These are phyloP conservation scores for Origma solitaria DNA, from an alignment of 2,113 vertebrate species.

Conservation along the genomic window DNA sequence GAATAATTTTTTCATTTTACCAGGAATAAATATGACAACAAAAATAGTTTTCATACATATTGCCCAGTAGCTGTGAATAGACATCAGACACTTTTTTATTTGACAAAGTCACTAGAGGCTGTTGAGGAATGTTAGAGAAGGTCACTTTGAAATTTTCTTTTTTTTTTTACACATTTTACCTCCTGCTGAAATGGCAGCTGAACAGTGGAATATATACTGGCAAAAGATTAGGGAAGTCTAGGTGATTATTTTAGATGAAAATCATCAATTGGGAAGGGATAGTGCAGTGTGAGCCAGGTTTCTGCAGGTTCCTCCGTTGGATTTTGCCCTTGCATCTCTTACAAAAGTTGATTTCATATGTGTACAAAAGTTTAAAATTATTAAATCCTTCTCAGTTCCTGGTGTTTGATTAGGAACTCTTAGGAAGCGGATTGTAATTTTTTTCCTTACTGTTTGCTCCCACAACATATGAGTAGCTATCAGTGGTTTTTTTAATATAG, in stretches of 20 bases:
- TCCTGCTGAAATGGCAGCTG: not conserved
- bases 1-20: constrained; percentile 70
- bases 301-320: not conserved
- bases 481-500: not conserved
- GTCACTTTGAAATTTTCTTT: not conserved
- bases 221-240: not conserved
- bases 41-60: constrained; percentile 55
- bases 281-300: not conserved
- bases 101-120: constrained; percentile 8
- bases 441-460: not conserved
- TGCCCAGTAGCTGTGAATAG: constrained; percentile 42
- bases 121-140: constrained; percentile 2
- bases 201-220: constrained; percentile 11
- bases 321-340: not conserved
- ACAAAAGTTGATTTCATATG: not conserved
- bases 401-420: not conserved
- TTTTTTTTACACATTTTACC: not conserved
- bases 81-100: constrained; percentile 16
- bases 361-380: not conserved
- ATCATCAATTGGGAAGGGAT: not conserved
- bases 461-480: not conserved
- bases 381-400: not conserved
- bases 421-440: not conserved
- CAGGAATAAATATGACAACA: constrained; percentile 60
- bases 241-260: not conserved